phyloP scores from a whole-genome alignment of 2,113 vertebrate species.

The Empidonax alnorum region DNA sequence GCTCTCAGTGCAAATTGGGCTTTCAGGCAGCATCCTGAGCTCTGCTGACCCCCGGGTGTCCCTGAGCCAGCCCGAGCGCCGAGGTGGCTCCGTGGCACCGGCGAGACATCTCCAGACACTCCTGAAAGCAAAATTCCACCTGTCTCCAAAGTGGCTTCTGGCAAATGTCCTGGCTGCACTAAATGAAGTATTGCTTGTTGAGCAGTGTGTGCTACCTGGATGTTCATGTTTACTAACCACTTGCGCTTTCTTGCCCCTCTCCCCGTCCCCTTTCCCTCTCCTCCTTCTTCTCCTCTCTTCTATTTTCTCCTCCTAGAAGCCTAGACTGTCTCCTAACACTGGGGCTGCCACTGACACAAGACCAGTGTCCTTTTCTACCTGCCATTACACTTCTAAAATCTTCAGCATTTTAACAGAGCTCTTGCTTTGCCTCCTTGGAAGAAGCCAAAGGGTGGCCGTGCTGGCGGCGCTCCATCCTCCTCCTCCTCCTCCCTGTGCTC shows the following conservation, averaged over 20 bases:
- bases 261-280: constrained; percentile 63
- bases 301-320: constrained; percentile 82
- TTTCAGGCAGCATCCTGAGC: background rate
- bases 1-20: background rate
- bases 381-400: constrained; percentile 75
- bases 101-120: background rate
- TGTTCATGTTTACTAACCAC: constrained; percentile 79
- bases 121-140: background rate
- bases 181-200: constrained; percentile 20
- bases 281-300: constrained; percentile 47
- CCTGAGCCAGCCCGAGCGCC: accelerated
- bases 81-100: background rate
- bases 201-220: constrained; percentile 59
- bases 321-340: constrained; percentile 79
- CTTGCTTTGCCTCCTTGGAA: constrained; percentile 79
- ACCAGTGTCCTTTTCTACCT: constrained; percentile 78
- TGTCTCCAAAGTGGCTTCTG: background rate
- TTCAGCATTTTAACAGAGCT: constrained; percentile 77
- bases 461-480: constrained; percentile 65
- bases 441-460: constrained; percentile 72
- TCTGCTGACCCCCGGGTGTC: background rate
- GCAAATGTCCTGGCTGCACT: constrained; percentile 46
- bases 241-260: constrained; percentile 77
- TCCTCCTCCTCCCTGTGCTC: constrained; percentile 64
- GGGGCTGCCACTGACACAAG: constrained; percentile 74